Percentiles rank a stretch among this genome's conserved stretches.
Evolutionary conservation across 2,797 vertebrate species (phyloP).

Genomic region (Synanceia verrucosa): DNA sequence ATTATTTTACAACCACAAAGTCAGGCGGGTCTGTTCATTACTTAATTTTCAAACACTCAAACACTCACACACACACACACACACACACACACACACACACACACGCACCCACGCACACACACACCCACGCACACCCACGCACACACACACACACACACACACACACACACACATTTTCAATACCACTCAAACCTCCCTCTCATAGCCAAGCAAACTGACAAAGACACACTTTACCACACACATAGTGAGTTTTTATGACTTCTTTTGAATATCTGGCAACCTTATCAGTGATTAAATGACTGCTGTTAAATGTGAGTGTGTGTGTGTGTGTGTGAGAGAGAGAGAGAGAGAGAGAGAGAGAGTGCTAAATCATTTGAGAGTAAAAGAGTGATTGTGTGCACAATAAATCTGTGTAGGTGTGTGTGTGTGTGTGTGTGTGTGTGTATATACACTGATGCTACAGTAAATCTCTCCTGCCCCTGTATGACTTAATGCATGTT

Average conservation of each 20-base stretch:
- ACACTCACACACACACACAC: too few species aligned
- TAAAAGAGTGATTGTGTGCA: conserved; percentile 25
- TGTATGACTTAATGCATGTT: conserved; percentile 55
- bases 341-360: neutral
- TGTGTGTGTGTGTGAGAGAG: neutral
- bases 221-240: neutral
- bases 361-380: conserved; percentile 29
- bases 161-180: neutral
- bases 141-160: too few species aligned
- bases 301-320: neutral
- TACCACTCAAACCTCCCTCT: neutral
- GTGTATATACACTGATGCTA: neutral
- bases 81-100: too few species aligned
- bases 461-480: conserved; percentile 41
- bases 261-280: conserved; percentile 15
- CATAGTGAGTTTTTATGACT: conserved; percentile 2
- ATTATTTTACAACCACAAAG: conserved; percentile 52
- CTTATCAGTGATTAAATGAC: conserved; percentile 27
- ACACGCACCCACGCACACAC: neutral
- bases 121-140: too few species aligned
- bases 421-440: neutral
- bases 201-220: neutral
- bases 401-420: conserved; percentile 36
- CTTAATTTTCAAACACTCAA: neutral
- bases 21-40: conserved; percentile 29